Evolutionary conservation across 1,140 invertebrate genomes (phyloP).

Genomic region (Pseudomyrmex cubaensis): DNA sequence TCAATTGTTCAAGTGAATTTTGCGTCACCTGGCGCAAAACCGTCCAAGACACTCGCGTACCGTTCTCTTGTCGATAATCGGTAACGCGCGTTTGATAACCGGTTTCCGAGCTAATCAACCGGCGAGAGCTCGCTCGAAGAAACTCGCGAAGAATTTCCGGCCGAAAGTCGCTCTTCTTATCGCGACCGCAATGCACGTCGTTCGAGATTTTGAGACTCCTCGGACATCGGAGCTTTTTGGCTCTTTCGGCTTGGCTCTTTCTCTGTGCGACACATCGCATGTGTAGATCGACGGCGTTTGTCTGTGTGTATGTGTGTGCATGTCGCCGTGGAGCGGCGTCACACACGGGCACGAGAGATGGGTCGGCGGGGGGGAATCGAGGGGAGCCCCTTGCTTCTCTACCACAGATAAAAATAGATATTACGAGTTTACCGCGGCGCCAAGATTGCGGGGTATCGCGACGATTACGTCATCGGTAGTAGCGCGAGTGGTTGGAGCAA

Average conservation of each 20-base stretch:
- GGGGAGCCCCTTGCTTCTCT: slow-evolving; percentile 71
- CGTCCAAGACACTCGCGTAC: neutral
- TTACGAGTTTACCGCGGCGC: slow-evolving; percentile 84
- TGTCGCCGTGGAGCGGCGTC: neutral
- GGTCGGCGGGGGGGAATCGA: slow-evolving; percentile 37
- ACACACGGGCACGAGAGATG: slow-evolving; percentile 10
- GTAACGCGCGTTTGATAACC: slow-evolving; percentile 17
- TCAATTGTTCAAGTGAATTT: neutral
- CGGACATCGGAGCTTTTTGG: slow-evolving; percentile 25
- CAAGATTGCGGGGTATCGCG: slow-evolving; percentile 84
- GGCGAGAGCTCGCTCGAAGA: neutral
- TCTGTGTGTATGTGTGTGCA: neutral
- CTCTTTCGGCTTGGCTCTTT: neutral
- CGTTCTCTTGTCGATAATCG: slow-evolving; percentile 48
- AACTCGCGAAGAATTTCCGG: neutral
- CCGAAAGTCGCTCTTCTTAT: slow-evolving; percentile 29
- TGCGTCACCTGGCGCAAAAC: slow-evolving; percentile 17
- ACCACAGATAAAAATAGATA: slow-evolving; percentile 83
- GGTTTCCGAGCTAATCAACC: slow-evolving; percentile 15
- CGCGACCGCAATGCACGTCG: slow-evolving; percentile 43
- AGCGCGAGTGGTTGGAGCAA: slow-evolving; percentile 78
- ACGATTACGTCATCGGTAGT: slow-evolving; percentile 83
- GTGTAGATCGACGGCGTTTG: too few species aligned
- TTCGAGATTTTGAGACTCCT: slow-evolving; percentile 38
- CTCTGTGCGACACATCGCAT: too few species aligned